These are phyloP conservation scores for Axinella damicornis DNA, from an alignment of 37 sponge, comb jelly and placozoan species.

Conservation along the genomic window DNA sequence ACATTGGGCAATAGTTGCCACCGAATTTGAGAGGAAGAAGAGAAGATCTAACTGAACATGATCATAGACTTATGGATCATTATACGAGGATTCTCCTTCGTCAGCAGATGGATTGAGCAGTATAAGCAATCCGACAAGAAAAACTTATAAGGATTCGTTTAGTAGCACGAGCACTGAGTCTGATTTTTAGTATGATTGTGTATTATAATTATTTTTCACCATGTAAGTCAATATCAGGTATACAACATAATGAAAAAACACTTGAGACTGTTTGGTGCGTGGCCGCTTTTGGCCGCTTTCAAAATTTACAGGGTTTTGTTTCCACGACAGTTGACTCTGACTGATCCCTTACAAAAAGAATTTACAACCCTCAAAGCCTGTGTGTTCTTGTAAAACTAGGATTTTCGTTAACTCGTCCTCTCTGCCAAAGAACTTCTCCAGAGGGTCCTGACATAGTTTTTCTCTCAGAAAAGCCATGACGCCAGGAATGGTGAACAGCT, in stretches of 20 bases:
- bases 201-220: too few species aligned
- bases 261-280: not conserved
- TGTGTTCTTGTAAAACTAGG: conserved; percentile 35
- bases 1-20: conserved; percentile 5
- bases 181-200: too few species aligned
- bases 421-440: conserved; percentile 19
- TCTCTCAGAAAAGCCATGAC: conserved; percentile 42
- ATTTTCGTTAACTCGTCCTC: not conserved
- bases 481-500: too few species aligned
- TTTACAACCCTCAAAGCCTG: conserved; percentile 38
- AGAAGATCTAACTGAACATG: not conserved
- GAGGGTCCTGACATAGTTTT: conserved; percentile 16
- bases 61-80: conserved; percentile 27
- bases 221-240: too few species aligned
- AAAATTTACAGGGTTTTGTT: not conserved
- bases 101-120: conserved; percentile 37
- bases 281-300: not conserved
- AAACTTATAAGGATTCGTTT: not conserved
- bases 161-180: too few species aligned
- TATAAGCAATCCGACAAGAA: conserved; percentile 46
- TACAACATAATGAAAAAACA: too few species aligned
- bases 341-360: not conserved
- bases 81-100: conserved; percentile 47
- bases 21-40: conserved; percentile 25
- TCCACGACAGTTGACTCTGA: conserved; percentile 15